Conservation (phyloP, 2,888 invertebrate species). For the Scaptomyza cyrtandrae region DNA sequence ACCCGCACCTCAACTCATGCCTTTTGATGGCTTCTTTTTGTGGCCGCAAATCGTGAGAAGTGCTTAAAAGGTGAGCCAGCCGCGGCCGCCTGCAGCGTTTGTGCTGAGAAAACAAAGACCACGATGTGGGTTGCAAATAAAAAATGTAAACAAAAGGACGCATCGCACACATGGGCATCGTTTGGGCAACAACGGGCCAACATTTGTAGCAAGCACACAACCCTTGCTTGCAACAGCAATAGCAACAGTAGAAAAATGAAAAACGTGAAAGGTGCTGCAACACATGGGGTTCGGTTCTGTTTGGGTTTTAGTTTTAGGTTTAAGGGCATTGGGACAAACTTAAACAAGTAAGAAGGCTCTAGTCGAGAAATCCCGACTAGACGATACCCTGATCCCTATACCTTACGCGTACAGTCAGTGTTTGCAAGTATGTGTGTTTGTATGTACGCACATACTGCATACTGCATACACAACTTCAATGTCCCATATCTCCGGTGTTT, state of each 20-base stretch:
- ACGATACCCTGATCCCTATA: too few species aligned
- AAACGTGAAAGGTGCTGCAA: slow-evolving; percentile 78
- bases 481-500: too few species aligned
- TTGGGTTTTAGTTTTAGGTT: slow-evolving; percentile 49
- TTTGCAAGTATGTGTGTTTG: too few species aligned
- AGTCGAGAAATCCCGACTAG: too few species aligned
- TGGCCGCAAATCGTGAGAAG: slow-evolving; percentile 46
- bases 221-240: slow-evolving; percentile 8
- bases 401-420: too few species aligned
- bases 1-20: slow-evolving; percentile 41
- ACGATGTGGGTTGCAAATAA: slow-evolving; percentile 71
- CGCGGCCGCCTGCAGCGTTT: slow-evolving; percentile 38
- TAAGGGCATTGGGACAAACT: slow-evolving; percentile 62
- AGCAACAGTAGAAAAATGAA: slow-evolving; percentile 47
- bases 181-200: slow-evolving; percentile 48
- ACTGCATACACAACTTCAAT: too few species aligned
- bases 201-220: slow-evolving; percentile 52
- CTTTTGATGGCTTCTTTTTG: slow-evolving; percentile 63
- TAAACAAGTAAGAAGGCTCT: too few species aligned
- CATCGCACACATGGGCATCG: slow-evolving; percentile 68
- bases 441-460: too few species aligned
- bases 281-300: slow-evolving; percentile 64
- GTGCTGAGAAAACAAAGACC: slow-evolving; percentile 53
- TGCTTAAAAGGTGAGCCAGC: slow-evolving; percentile 64
- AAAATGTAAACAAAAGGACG: slow-evolving; percentile 77